phyloP scores from a whole-genome alignment of 2,888 invertebrate species.

The Tinea pellionella region DNA sequence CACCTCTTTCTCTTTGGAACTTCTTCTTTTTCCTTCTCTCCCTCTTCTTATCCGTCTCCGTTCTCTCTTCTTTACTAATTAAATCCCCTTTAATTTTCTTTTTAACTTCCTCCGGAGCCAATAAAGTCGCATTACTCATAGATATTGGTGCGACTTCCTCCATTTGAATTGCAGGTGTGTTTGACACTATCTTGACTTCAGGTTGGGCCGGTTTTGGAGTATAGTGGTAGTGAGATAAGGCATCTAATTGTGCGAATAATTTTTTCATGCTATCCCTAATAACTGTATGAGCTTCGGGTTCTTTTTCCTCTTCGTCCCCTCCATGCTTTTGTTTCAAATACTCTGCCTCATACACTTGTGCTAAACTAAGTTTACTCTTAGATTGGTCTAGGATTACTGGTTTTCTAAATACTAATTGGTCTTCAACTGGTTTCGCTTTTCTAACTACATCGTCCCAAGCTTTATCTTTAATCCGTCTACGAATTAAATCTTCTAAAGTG shows the following conservation, averaged over 20 bases:
- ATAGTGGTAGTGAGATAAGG: constrained; percentile 93
- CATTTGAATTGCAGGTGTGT: constrained; percentile 90
- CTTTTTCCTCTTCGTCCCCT: constrained; percentile 69
- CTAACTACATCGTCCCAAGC: constrained; percentile 94
- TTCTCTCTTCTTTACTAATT: constrained; percentile 82
- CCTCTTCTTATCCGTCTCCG: constrained; percentile 88
- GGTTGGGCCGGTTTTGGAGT: constrained; percentile 88
- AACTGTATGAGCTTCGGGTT: constrained; percentile 82
- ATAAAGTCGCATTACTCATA: constrained; percentile 83
- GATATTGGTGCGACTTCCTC: constrained; percentile 96
- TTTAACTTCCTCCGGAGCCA: constrained; percentile 94
- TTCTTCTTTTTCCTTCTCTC: constrained; percentile 89
- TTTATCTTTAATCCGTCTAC: constrained; percentile 90
- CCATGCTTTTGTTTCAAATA: constrained; percentile 78
- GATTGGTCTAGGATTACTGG: constrained; percentile 90
- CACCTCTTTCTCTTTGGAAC: constrained; percentile 71
- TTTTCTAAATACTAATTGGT: constrained; percentile 87
- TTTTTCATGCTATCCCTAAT: constrained; percentile 79
- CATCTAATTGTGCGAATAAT: constrained; percentile 89
- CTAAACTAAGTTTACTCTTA: constrained; percentile 92
- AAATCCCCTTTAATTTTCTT: constrained; percentile 61
- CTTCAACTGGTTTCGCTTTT: constrained; percentile 86
- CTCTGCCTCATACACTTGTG: constrained; percentile 94
- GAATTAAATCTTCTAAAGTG: constrained; percentile 91
- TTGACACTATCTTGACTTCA: constrained; percentile 90